These are phyloP conservation scores for Arion vulgaris DNA, from an alignment of 1,140 invertebrate genomes.

Conservation along the genomic window DNA sequence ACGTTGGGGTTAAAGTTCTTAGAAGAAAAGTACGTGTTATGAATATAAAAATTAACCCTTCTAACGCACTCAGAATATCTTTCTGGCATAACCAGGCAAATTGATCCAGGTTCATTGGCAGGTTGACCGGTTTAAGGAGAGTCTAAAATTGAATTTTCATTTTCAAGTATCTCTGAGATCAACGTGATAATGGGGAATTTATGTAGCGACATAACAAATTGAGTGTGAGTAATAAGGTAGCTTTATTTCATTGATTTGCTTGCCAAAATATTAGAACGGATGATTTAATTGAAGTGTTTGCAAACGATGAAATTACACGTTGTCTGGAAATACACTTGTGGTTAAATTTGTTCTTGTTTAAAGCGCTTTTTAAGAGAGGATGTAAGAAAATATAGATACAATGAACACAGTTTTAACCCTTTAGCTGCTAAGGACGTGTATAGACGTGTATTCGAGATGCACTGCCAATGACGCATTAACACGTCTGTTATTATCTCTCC, in stretches of 20 bases:
- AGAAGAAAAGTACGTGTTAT: neutral
- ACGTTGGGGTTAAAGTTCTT: neutral
- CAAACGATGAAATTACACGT: neutral
- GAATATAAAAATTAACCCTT: neutral
- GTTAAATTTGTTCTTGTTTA: no score
- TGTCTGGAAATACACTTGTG: no score
- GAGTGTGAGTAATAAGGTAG: neutral
- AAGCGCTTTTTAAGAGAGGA: no score
- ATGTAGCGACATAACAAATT: neutral
- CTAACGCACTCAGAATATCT: neutral
- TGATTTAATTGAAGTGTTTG: neutral
- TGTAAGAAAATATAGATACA: no score
- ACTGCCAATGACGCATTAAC: no score
- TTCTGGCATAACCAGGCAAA: neutral
- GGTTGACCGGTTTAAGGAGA: neutral
- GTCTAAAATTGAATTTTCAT: conserved; percentile 16
- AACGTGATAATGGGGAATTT: conserved; percentile 29
- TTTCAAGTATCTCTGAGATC: conserved; percentile 3
- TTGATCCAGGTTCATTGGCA: neutral
- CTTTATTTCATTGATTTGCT: neutral
- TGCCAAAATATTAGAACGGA: neutral
- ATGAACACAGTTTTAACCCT: no score
- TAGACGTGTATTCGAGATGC: no score
- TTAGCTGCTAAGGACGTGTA: no score
- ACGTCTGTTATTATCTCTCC: no score